Base-by-base conservation (phyloP, 2,888 invertebrate genomes). In the Yponomeuta malinellus region DNA sequence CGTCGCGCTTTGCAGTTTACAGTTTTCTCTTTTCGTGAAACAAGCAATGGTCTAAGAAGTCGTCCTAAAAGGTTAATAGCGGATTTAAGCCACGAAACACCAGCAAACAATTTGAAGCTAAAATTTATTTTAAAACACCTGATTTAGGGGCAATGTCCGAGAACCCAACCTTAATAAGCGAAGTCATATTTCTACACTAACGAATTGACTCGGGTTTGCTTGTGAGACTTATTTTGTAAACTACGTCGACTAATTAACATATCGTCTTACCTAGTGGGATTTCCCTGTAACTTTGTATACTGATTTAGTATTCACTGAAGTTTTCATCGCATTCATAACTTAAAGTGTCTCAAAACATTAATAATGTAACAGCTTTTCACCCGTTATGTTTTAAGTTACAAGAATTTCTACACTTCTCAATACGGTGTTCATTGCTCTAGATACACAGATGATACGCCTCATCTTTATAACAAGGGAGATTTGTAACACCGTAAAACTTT, bases 401-500 rank as follows among this genome's bases (percentile, higher is more conserved):
- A 52, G 52, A 5, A 52, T 8, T 12, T 12, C 52, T 15, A 12
- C 12, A 3, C 15, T 59, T 1, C 52, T 59, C 52, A 15, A 15
- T 65, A 31, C 1, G 3, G 8, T 65, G 29, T 33, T 65, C 10
- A 65, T 65, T 63, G 68, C 71, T 68, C 33, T 63, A 68, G 59
- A 73, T 69, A 48, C 64, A 64, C 68, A 69, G 48, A 29, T 59
- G 68, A 15, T 59, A 59, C 12, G 52, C 52, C 64, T 68, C 70
- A 68, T 73, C 65, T 65, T 65, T 31, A 15, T 64, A 64, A 64
- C 29, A 64, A 29, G 3, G 63, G 70, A 73, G 66, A 70, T 83
- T 83, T 85, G 78, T 83, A 82, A 79, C 78, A 86, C 80, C 81
- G 81, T 89, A 86, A 89, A 89, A 86, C 82, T 81, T 81, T 85